Percentiles rank a stretch among this genome's conserved stretches.
phyloP scores from a whole-genome alignment of 2,113 vertebrate species.

The Pterocles burchelli region DNA sequence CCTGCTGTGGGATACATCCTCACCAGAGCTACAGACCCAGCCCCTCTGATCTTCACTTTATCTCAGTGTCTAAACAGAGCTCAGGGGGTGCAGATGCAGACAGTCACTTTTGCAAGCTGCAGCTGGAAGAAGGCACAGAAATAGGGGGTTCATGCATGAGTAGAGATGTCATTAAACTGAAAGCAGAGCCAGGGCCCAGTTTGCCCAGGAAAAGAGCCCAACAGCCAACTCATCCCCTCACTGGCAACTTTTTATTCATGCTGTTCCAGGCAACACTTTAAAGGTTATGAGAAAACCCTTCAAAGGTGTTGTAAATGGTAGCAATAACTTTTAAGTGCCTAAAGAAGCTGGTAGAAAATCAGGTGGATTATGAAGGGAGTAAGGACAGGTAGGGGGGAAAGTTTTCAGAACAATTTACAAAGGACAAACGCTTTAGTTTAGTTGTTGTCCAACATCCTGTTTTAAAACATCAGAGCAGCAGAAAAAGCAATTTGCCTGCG shows the following conservation, averaged over 20 bases:
- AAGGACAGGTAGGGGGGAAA: background rate
- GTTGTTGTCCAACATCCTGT: background rate
- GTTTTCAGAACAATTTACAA: background rate
- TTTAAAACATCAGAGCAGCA: background rate
- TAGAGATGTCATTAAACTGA: background rate
- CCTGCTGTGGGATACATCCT: background rate
- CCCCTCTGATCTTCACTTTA: background rate
- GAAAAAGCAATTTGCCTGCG: background rate
- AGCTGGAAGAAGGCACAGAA: background rate
- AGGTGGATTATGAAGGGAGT: background rate
- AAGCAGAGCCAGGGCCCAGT: background rate
- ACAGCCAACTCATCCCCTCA: background rate
- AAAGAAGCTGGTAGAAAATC: background rate
- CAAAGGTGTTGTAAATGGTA: background rate
- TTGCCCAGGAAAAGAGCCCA: background rate
- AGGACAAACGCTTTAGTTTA: background rate
- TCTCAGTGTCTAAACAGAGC: background rate
- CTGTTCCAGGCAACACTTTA: background rate
- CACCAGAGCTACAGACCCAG: background rate
- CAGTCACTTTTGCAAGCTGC: background rate
- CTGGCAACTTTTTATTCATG: background rate
- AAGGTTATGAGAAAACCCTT: background rate
- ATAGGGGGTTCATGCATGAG: accelerated
- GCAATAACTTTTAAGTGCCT: background rate
- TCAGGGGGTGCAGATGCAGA: background rate